Conservation (phyloP, 2,888 invertebrate species). For the Entomobrya proxima region DNA sequence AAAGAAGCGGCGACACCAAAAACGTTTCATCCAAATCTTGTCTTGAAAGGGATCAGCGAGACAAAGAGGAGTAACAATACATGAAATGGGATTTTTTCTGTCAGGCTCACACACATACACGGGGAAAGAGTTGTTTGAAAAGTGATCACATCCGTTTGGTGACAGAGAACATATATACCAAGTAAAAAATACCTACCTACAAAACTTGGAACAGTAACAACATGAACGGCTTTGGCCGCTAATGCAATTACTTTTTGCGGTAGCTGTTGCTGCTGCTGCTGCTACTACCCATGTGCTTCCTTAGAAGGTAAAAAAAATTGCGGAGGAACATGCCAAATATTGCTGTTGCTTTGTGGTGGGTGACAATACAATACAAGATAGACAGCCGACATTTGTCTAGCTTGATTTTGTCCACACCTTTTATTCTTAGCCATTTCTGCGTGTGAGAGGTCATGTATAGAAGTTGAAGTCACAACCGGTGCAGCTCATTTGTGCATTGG, state of each 20-base stretch:
- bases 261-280: slow-evolving; percentile 3
- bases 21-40: background rate
- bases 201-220: background rate
- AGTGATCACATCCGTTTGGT: slow-evolving; percentile 41
- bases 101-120: background rate
- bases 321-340: background rate
- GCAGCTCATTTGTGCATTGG: background rate
- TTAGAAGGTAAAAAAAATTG: background rate
- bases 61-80: slow-evolving; percentile 29
- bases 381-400: slow-evolving; percentile 8
- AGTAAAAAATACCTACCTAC: background rate
- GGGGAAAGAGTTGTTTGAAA: slow-evolving; percentile 28
- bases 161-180: slow-evolving; percentile 20
- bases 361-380: background rate
- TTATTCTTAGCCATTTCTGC: background rate
- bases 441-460: no score
- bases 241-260: background rate
- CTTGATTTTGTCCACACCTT: background rate
- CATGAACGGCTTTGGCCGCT: background rate
- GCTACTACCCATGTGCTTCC: background rate
- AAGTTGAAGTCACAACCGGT: no score
- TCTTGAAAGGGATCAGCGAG: slow-evolving; percentile 23
- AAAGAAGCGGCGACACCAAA: slow-evolving; percentile 9
- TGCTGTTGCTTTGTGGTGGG: background rate
- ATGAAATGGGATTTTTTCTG: slow-evolving; percentile 47